phyloP scores from a whole-genome alignment of 1,140 invertebrate species.

The Diplogasteroides magnus region DNA sequence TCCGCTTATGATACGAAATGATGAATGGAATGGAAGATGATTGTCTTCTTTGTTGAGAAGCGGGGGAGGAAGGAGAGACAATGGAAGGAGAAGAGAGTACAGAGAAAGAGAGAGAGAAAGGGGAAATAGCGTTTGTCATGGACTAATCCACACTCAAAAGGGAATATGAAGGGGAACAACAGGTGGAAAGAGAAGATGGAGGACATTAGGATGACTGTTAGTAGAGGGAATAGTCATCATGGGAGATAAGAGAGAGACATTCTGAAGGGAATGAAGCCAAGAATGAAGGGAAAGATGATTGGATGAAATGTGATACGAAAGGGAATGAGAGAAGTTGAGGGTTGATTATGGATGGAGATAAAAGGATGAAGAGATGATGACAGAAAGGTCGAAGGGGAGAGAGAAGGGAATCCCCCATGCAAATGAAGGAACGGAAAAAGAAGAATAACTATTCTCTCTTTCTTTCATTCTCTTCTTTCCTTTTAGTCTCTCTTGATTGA shows the following conservation, averaged over 20 bases:
- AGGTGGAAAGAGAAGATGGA: background rate
- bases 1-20: slow-evolving; percentile 6
- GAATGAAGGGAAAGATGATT: background rate
- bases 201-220: background rate
- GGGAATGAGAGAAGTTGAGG: background rate
- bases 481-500: too few relatives aligned
- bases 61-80: background rate
- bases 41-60: slow-evolving; percentile 1
- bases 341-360: too few relatives aligned
- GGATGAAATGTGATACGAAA: background rate
- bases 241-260: background rate
- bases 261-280: background rate
- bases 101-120: slow-evolving; percentile 9
- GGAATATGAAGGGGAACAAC: background rate
- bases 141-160: slow-evolving; percentile 12
- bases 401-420: too few relatives aligned
- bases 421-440: too few relatives aligned
- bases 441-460: too few relatives aligned
- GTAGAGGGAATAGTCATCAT: background rate
- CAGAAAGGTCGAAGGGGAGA: too few relatives aligned
- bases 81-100: slow-evolving; percentile 7
- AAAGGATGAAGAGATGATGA: too few relatives aligned
- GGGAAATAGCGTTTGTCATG: slow-evolving; percentile 5
- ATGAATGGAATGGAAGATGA: background rate
- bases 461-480: too few relatives aligned